Conservation (phyloP, 64 coral and sea anemone genomes). For the Dendronephthya gigantea region DNA sequence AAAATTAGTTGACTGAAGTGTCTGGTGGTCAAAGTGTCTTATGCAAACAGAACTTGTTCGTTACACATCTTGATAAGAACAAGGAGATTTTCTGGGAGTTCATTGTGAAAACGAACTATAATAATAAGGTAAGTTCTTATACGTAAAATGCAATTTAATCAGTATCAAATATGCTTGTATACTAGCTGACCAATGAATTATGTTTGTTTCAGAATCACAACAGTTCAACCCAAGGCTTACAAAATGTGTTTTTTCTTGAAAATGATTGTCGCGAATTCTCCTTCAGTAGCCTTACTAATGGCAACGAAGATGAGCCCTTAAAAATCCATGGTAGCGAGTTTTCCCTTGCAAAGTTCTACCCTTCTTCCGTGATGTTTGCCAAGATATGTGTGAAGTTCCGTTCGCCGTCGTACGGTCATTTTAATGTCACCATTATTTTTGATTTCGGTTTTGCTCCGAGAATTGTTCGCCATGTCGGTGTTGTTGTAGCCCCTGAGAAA, state of each 20-base stretch:
- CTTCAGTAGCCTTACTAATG: neutral
- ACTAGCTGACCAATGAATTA: neutral
- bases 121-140: neutral
- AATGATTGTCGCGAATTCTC: neutral
- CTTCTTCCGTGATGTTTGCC: neutral
- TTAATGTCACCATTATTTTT: neutral
- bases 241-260: conserved; percentile 18
- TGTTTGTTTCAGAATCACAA: neutral
- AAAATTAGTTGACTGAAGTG: neutral
- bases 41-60: conserved; percentile 9
- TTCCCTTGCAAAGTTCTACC: neutral
- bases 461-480: neutral
- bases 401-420: neutral
- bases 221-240: neutral
- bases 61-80: neutral
- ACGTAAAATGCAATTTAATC: neutral
- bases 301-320: neutral
- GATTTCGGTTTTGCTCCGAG: neutral
- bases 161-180: neutral
- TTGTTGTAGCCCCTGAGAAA: conserved; percentile 1
- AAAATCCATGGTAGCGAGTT: neutral
- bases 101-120: neutral
- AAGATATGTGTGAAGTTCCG: neutral
- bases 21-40: conserved; percentile 2
- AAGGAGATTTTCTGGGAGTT: conserved; percentile 11